Percentiles rank a stretch among this genome's conserved stretches.
Evolutionary conservation across 2,797 vertebrate species (phyloP).

Genomic region (Rhinichthys osculus): DNA sequence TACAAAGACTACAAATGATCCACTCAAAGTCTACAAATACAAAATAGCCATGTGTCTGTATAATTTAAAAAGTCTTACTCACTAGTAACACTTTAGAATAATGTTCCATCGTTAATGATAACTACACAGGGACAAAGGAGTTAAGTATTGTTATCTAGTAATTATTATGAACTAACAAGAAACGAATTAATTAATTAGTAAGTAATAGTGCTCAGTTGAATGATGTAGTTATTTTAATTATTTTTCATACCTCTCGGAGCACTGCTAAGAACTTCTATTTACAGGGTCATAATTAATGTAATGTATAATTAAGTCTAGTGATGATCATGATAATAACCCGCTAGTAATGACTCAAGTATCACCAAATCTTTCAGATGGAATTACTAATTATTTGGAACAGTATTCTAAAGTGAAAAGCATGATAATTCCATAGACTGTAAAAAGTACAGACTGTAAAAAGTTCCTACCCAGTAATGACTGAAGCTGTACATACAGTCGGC

Average conservation of each 20-base stretch:
- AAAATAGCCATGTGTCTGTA: background rate
- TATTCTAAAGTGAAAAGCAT: background rate
- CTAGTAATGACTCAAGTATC: background rate
- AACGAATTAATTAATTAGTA: too few species aligned
- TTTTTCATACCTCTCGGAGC: too few species aligned
- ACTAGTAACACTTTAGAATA: background rate
- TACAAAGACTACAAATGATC: conserved; percentile 7
- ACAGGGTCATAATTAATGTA: too few species aligned
- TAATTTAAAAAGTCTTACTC: background rate
- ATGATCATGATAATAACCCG: too few species aligned
- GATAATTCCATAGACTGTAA: background rate
- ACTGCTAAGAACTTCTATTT: too few species aligned
- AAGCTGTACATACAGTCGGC: background rate
- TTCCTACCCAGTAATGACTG: background rate
- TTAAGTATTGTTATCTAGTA: background rate
- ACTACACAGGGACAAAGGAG: background rate
- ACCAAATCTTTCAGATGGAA: too few species aligned
- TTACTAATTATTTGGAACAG: background rate
- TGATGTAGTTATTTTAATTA: too few species aligned
- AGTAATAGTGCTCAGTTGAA: too few species aligned
- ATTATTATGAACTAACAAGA: background rate
- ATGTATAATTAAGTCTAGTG: too few species aligned
- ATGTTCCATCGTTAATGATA: background rate
- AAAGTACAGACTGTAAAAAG: too few species aligned
- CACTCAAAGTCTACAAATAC: background rate